A percentile compares a stretch with the other conserved stretches of the same genome.
These are phyloP conservation scores for Syrrhaptes paradoxus DNA, from an alignment of 2,113 vertebrate genomes.

Conservation along the genomic window DNA sequence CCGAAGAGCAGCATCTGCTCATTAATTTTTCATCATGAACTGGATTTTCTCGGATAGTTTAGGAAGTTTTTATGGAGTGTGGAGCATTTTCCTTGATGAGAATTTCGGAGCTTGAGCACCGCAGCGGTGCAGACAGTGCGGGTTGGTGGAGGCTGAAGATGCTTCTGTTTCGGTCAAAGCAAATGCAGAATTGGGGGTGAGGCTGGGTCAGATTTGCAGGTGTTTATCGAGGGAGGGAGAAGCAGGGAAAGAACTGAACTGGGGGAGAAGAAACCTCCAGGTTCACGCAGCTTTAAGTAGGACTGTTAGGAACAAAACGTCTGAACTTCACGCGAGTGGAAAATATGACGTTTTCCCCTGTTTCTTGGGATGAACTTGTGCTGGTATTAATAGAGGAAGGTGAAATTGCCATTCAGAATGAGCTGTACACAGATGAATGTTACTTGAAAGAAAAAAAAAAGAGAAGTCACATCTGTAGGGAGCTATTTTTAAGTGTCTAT, in stretches of 20 bases:
- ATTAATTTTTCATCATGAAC: neutral
- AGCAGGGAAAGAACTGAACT: neutral
- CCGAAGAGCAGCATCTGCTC: neutral
- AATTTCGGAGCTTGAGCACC: neutral
- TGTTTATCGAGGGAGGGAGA: neutral
- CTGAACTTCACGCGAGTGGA: neutral
- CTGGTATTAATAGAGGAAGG: neutral
- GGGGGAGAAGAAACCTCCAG: neutral
- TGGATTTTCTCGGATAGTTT: neutral
- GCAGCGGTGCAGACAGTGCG: fast-evolving
- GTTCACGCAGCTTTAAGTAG: neutral
- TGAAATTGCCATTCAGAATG: neutral
- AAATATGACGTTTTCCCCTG: neutral
- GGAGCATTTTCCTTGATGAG: fast-evolving
- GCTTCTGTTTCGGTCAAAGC: neutral
- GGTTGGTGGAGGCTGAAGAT: neutral
- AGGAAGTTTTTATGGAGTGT: neutral
- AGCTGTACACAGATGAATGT: neutral
- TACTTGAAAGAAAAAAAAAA: conserved; percentile 32
- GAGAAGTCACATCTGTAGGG: conserved; percentile 31
- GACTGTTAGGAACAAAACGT: neutral
- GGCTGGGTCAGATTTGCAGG: conserved; percentile 5
- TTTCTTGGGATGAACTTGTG: neutral
- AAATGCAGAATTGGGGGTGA: neutral
- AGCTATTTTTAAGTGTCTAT: conserved; percentile 60